Base-by-base conservation (phyloP, 2,113 vertebrate genomes). In the Lanius collurio region DNA sequence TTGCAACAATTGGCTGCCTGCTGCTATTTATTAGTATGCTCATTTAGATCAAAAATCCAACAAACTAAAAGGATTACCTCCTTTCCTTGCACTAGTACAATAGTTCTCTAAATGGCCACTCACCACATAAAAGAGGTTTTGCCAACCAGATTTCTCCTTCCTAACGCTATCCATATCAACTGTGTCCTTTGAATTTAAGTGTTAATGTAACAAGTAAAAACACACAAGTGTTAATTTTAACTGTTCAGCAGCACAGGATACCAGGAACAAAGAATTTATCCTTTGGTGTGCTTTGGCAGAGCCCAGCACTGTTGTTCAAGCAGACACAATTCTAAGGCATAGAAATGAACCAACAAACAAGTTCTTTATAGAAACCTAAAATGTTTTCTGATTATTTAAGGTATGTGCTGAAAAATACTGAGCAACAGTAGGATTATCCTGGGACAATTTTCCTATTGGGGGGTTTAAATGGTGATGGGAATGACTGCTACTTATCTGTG, bases 71-170 rank as follows among this genome's bases (percentile, higher is more conserved):
- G 15, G 30, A 39, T 37, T 15, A 15, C 26, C 56, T 73, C n/a
- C 47, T 74, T 76, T 59, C 53, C 33, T 83, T 59, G 52, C 49
- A 37, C 37, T 55, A 44, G 9, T 24, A 13, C 52, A 70, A 59
- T 2, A 57, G n/a, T 21, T 63, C 70, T 90, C 18, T 22, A 49
- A 82, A 41, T 49, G 67, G 50, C 27, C 50, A 35, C 24, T 83
- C 50, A 77, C 28, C 47, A 42, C 39, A 39, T n/a, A 33, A 67
- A n/a, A 33, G 42, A 55, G 19, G 13, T 13, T 90, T 76, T 94
- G 85, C 71, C 92, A 93, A 63, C 67, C 89, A 95, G 90, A 93
- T 92, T 95, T 93, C 49, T 79, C 55, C 60, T 90, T 84, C 65
- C 70, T 75, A n/a, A 64, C 0, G 0, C 69, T 68, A 59, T 24